These are phyloP conservation scores for Axis porcinus DNA, from an alignment of 2,113 vertebrate genomes.

Conservation along the genomic window DNA sequence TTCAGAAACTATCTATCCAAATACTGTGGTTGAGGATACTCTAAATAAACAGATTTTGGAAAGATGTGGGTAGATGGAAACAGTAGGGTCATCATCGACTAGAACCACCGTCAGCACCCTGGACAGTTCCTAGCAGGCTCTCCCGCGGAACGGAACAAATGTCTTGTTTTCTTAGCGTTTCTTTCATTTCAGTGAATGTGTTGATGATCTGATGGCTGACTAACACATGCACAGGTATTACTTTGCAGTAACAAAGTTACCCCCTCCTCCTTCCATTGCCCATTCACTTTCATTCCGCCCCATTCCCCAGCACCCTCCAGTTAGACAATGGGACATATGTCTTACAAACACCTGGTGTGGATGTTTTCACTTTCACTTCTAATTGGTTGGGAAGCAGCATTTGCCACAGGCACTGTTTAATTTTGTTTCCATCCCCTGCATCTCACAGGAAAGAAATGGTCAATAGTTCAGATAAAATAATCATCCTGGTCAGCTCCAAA, in stretches of 20 bases:
- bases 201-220: background rate
- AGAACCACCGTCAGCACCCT: slow-evolving; percentile 33
- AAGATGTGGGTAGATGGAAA: slow-evolving; percentile 19
- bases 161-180: background rate
- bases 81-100: accelerated
- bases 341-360: slow-evolving; percentile 53
- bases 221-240: slow-evolving; percentile 68
- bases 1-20: slow-evolving; percentile 64
- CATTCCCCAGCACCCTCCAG: background rate
- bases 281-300: background rate
- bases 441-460: slow-evolving; percentile 66
- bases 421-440: slow-evolving; percentile 52
- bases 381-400: slow-evolving; percentile 71
- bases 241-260: background rate
- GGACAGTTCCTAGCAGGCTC: slow-evolving; percentile 61
- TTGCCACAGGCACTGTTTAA: slow-evolving; percentile 73
- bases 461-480: slow-evolving; percentile 61
- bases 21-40: background rate
- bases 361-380: slow-evolving; percentile 49
- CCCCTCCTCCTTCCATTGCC: background rate
- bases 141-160: background rate
- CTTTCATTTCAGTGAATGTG: background rate
- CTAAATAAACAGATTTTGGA: slow-evolving; percentile 4
- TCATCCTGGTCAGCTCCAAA: slow-evolving; percentile 71
- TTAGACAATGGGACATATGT: background rate